phyloP scores from a whole-genome alignment of 2,888 invertebrate genomes.

The Panopea generosa region DNA sequence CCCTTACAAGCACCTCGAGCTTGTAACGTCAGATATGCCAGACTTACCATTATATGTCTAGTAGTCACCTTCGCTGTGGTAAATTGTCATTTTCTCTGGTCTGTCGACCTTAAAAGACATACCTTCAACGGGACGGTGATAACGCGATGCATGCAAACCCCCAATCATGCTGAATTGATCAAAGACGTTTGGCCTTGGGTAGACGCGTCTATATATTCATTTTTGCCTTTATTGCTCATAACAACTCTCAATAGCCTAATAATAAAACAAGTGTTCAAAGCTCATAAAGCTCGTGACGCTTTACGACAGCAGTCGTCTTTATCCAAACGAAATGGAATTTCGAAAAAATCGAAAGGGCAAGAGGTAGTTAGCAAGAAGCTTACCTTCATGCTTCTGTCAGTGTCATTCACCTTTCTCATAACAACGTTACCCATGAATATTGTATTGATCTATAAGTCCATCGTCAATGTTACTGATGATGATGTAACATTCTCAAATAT shows the following conservation, averaged over 20 bases:
- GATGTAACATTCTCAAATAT: conserved; percentile 55
- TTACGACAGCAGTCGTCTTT: conserved; percentile 38
- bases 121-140: conserved; percentile 30
- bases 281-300: conserved; percentile 38
- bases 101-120: conserved; percentile 55
- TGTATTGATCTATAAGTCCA: conserved; percentile 68
- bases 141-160: conserved; percentile 60
- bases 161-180: conserved; percentile 62
- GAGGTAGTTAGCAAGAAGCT: conserved; percentile 70
- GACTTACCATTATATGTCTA: conserved; percentile 61
- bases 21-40: conserved; percentile 72
- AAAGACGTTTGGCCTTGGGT: conserved; percentile 81
- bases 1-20: conserved; percentile 73
- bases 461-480: conserved; percentile 49
- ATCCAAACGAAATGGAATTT: conserved; percentile 10
- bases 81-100: conserved; percentile 77
- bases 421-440: conserved; percentile 81
- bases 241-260: conserved; percentile 55
- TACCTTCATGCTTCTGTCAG: conserved; percentile 81
- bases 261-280: conserved; percentile 55
- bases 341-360: conserved; percentile 14
- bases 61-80: conserved; percentile 60
- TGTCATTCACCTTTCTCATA: conserved; percentile 81
- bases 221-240: conserved; percentile 81
- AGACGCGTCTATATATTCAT: conserved; percentile 80